These are phyloP conservation scores for Pinna nobilis DNA, from an alignment of 1,140 invertebrate species.

Conservation along the genomic window DNA sequence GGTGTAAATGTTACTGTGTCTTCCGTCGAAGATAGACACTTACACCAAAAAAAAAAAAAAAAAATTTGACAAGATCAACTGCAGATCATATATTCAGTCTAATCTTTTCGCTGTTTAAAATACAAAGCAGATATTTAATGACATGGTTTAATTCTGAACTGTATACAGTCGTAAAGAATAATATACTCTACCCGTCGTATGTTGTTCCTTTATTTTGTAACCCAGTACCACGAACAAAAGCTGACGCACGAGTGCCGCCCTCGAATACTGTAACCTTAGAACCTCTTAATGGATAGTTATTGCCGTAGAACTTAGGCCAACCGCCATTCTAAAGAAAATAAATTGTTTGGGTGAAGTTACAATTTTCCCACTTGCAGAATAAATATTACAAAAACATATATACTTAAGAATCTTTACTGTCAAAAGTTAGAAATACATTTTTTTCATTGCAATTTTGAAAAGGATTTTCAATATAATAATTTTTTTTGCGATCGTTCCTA, in stretches of 20 bases:
- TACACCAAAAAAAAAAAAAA: too few relatives aligned
- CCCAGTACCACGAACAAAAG: constrained; percentile 68
- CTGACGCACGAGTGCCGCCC: constrained; percentile 73
- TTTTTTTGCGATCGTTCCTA: too few relatives aligned
- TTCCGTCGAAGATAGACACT: too few relatives aligned
- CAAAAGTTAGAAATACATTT: too few relatives aligned
- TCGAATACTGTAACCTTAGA: constrained; percentile 76
- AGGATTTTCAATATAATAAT: too few relatives aligned
- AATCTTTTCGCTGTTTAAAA: background rate
- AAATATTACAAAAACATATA: background rate
- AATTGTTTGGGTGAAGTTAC: too few relatives aligned
- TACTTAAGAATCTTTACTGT: too few relatives aligned
- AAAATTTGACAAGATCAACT: too few relatives aligned
- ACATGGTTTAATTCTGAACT: too few relatives aligned
- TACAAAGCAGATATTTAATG: background rate
- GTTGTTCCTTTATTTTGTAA: constrained; percentile 42
- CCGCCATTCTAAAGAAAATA: constrained; percentile 66
- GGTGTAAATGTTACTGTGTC: too few relatives aligned
- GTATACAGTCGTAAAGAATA: too few relatives aligned
- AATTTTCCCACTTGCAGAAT: background rate
- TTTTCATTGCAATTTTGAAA: too few relatives aligned
- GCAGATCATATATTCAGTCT: background rate
- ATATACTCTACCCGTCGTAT: constrained; percentile 48
- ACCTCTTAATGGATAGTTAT: constrained; percentile 76
- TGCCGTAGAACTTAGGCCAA: constrained; percentile 65